Conservation (phyloP, 2,888 invertebrate species). For the Stratiomys singularior region DNA sequence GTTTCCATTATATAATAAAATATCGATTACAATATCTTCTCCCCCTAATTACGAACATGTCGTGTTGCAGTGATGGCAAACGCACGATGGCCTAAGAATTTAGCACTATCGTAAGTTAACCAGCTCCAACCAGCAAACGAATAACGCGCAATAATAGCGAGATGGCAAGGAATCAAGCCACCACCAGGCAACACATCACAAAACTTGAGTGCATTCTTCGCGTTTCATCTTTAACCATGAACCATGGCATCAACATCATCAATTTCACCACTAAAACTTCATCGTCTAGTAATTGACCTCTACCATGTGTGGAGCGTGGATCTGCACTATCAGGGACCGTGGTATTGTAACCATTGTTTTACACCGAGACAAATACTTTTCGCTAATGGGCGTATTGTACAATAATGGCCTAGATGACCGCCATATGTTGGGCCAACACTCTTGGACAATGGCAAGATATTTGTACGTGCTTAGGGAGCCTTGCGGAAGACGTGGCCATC, state of each 20-base stretch:
- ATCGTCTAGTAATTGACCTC: constrained; percentile 38
- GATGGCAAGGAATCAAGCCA: not conserved
- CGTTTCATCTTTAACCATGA: constrained; percentile 14
- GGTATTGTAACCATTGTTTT: constrained; percentile 35
- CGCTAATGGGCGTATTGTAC: constrained; percentile 43
- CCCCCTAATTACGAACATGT: constrained; percentile 42
- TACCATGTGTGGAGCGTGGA: not conserved
- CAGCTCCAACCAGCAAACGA: not conserved
- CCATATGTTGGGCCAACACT: not conserved
- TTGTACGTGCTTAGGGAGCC: not conserved
- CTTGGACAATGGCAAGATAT: constrained; percentile 28
- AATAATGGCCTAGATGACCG: constrained; percentile 36
- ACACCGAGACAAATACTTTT: constrained; percentile 44
- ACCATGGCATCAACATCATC: constrained; percentile 41
- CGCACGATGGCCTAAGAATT: constrained; percentile 10
- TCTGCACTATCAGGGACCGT: no score
- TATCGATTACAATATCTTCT: constrained; percentile 48
- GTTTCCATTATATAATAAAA: constrained; percentile 48
- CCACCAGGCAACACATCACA: not conserved
- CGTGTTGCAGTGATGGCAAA: constrained; percentile 36
- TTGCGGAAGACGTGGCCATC: constrained; percentile 13
- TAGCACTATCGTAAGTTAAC: constrained; percentile 14
- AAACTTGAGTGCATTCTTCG: constrained; percentile 6
- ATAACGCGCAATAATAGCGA: not conserved
- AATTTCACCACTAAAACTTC: constrained; percentile 20